phyloP scores from a whole-genome alignment of 2,888 invertebrate genomes.

The Nemotelus nigrinus region DNA sequence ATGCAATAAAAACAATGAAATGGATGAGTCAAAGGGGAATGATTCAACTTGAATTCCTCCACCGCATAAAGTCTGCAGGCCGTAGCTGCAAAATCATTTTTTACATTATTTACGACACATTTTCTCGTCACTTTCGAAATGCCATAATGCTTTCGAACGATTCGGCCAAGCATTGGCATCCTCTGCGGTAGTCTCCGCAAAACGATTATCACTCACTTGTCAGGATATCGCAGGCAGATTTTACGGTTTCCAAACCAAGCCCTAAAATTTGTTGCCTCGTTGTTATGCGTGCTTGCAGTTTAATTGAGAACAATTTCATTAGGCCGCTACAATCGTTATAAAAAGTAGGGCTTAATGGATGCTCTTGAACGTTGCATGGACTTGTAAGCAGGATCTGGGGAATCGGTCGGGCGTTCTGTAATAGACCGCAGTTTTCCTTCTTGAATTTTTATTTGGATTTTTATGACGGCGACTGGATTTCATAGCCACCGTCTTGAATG shows the following conservation, averaged over 20 bases:
- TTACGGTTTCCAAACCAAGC: constrained; percentile 43
- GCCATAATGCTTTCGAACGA: constrained; percentile 1
- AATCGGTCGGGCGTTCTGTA: constrained; percentile 46
- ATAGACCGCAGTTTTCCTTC: background rate
- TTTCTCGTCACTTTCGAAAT: constrained; percentile 2
- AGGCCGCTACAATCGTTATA: constrained; percentile 47
- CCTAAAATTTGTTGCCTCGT: constrained; percentile 43
- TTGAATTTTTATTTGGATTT: constrained; percentile 29
- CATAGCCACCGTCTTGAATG: constrained; percentile 18
- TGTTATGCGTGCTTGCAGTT: constrained; percentile 49
- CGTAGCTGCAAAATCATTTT: constrained; percentile 40
- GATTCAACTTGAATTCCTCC: constrained; percentile 24
- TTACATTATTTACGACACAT: constrained; percentile 47
- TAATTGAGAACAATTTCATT: constrained; percentile 52
- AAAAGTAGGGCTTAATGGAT: constrained; percentile 42
- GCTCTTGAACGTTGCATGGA: constrained; percentile 3
- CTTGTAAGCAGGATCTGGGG: constrained; percentile 18
- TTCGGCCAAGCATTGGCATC: constrained; percentile 2
- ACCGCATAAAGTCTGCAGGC: constrained; percentile 12
- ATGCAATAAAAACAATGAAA: constrained; percentile 46
- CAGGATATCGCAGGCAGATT: constrained; percentile 35
- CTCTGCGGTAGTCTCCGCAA: constrained; percentile 8
- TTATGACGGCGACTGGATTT: constrained; percentile 19
- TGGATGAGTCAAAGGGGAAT: constrained; percentile 19
- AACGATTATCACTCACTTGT: constrained; percentile 35